These are phyloP conservation scores for Scaptomyza polygonia DNA, from an alignment of 2,888 invertebrate genomes.

Conservation along the genomic window DNA sequence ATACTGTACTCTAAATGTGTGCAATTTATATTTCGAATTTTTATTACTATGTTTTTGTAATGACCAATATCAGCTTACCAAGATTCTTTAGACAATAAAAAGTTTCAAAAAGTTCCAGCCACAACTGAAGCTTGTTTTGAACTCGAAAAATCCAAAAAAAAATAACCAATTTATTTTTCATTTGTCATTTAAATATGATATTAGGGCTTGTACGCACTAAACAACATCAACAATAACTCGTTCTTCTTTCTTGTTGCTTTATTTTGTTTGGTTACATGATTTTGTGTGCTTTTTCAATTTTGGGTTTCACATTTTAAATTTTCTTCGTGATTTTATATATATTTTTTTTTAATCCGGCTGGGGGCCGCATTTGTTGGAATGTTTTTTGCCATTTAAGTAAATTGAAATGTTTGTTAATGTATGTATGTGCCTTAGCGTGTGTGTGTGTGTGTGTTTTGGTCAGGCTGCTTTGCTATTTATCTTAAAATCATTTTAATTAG, in stretches of 20 bases:
- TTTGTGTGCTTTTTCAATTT: conserved; percentile 32
- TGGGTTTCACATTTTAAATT: conserved; percentile 38
- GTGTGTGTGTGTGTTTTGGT: conserved; percentile 18
- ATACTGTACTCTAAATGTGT: no score
- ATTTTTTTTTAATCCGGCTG: conserved; percentile 13
- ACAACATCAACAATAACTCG: conserved; percentile 1
- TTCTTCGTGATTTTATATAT: background rate
- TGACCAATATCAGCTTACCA: no score
- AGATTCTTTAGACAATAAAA: no score
- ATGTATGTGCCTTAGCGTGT: conserved; percentile 11
- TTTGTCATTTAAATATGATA: conserved; percentile 53
- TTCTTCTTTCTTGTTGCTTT: conserved; percentile 23
- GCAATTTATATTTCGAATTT: no score
- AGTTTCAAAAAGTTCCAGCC: no score
- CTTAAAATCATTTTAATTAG: conserved; percentile 68
- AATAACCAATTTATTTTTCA: conserved; percentile 36
- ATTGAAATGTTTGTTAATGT: conserved; percentile 49
- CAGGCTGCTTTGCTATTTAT: conserved; percentile 37
- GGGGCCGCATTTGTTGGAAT: conserved; percentile 46
- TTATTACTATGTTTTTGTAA: no score
- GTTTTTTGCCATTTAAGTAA: conserved; percentile 56
- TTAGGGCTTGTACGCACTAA: conserved; percentile 40
- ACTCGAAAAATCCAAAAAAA: background rate
- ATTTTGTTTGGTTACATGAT: conserved; percentile 49
- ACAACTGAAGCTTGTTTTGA: no score